phyloP scores from a whole-genome alignment of 2,797 vertebrate species.

The Xyrichtys novacula region DNA sequence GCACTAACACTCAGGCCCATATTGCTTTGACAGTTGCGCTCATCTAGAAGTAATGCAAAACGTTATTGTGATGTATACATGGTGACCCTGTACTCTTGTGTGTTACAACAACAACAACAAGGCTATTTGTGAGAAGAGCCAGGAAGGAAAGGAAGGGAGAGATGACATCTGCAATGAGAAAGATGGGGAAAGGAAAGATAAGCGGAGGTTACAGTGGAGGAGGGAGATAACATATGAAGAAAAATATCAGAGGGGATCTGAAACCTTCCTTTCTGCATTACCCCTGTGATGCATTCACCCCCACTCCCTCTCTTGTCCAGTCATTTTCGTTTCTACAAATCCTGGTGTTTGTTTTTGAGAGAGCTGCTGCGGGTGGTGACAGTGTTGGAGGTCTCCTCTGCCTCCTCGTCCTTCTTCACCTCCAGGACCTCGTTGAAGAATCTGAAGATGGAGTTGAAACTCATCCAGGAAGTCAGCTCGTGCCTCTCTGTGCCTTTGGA shows the following conservation, averaged over 20 bases:
- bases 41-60: slow-evolving; percentile 99
- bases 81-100: slow-evolving; percentile 88
- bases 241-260: slow-evolving; percentile 29
- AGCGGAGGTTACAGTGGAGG: slow-evolving; percentile 22
- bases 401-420: slow-evolving; percentile 82
- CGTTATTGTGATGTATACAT: slow-evolving; percentile 92
- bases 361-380: slow-evolving; percentile 91
- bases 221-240: slow-evolving; percentile 15
- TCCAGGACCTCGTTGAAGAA: slow-evolving; percentile 90
- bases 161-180: slow-evolving; percentile 58
- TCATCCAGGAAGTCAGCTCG: slow-evolving; percentile 97
- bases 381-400: slow-evolving; percentile 82
- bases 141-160: slow-evolving; percentile 56
- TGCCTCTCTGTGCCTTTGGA: slow-evolving; percentile 93
- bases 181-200: slow-evolving; percentile 46
- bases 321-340: slow-evolving; percentile 83
- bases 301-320: slow-evolving; percentile 3
- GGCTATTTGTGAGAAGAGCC: slow-evolving; percentile 53
- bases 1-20: slow-evolving; percentile 89
- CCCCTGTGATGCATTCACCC: slow-evolving; percentile 5
- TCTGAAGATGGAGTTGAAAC: slow-evolving; percentile 93
- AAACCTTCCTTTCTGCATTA: slow-evolving; percentile 38
- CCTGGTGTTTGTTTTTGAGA: slow-evolving; percentile 91
- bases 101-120: slow-evolving; percentile 86
- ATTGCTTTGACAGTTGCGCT: slow-evolving; percentile 99